phyloP scores from a whole-genome alignment of 2,797 vertebrate species.

The Bradypodion pumilum region DNA sequence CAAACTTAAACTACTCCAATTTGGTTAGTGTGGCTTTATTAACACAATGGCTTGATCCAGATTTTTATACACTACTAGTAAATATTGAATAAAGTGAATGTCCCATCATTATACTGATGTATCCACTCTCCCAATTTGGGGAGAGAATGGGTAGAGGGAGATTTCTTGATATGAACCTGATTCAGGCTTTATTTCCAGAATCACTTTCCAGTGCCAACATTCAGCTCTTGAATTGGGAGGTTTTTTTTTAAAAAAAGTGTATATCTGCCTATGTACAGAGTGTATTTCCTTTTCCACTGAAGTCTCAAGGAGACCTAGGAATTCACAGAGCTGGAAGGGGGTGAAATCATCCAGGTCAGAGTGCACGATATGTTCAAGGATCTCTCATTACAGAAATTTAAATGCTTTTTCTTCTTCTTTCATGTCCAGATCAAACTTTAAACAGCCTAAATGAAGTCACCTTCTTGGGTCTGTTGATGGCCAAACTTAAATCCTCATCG shows the following conservation, averaged over 20 bases:
- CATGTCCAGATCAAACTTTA: no score
- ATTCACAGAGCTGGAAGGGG: background rate
- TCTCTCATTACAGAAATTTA: background rate
- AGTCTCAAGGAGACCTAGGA: background rate
- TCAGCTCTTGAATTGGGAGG: background rate
- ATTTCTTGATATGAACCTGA: background rate
- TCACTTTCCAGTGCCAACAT: background rate
- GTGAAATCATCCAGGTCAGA: background rate
- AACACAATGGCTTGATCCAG: background rate
- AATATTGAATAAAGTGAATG: background rate
- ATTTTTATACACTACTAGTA: background rate
- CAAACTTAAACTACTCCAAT: background rate
- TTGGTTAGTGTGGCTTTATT: background rate
- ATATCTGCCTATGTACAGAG: background rate
- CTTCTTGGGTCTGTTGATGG: no score
- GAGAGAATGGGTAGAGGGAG: background rate
- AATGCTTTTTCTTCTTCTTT: no score
- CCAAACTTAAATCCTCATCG: no score
- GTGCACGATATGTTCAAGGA: background rate
- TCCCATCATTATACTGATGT: background rate
- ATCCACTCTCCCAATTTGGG: no score
- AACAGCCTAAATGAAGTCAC: no score
- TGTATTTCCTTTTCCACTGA: background rate
- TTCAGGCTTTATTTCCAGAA: background rate
- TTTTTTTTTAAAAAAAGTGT: background rate